A percentile compares a stretch with the other conserved stretches of the same genome.
These are phyloP conservation scores for Centropus unirufus DNA, from an alignment of 2,113 vertebrate genomes.

Conservation along the genomic window DNA sequence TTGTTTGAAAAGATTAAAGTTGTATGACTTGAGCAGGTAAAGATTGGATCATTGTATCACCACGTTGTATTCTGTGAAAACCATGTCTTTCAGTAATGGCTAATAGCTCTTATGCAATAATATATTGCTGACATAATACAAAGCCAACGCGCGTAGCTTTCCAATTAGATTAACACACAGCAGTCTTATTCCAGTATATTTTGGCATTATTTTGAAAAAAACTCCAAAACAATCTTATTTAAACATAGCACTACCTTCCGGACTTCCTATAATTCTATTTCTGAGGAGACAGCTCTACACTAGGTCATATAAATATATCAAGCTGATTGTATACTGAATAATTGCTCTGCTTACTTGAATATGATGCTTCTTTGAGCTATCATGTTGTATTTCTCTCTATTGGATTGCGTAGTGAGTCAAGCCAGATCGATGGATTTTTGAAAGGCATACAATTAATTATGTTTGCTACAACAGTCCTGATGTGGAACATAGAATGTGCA, in stretches of 20 bases:
- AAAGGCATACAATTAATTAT: neutral
- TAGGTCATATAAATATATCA: neutral
- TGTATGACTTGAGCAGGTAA: neutral
- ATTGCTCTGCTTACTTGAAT: neutral
- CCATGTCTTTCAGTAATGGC: neutral
- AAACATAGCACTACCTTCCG: neutral
- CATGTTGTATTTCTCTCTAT: neutral
- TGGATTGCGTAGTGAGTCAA: neutral
- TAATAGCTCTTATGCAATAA: neutral
- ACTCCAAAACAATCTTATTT: neutral
- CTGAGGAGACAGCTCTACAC: neutral
- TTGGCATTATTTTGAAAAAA: neutral
- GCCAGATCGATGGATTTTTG: neutral
- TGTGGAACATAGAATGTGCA: neutral
- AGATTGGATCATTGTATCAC: neutral
- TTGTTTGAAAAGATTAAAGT: neutral
- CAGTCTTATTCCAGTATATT: neutral
- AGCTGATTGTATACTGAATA: neutral
- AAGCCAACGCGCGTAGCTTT: neutral
- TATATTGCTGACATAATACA: neutral
- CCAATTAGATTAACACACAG: neutral
- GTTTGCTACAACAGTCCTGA: neutral
- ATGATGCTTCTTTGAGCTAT: neutral
- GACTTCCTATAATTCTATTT: neutral
- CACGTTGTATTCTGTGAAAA: neutral